Evolutionary conservation across 2,888 invertebrate genomes (phyloP).

Genomic region (Zygogramma bicolorata): DNA sequence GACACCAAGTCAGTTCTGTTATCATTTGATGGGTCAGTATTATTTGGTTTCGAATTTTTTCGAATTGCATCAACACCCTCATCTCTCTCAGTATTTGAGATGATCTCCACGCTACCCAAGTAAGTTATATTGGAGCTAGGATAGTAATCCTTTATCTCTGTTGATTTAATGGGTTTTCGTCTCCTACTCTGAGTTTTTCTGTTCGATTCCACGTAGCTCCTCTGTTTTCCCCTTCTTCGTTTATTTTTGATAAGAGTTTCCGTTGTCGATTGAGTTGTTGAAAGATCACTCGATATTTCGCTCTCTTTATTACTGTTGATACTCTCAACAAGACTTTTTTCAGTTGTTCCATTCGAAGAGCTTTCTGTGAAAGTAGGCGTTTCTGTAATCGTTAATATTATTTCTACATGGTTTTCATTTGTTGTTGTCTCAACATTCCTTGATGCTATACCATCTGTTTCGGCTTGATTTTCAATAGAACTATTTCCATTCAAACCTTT

Average conservation of each 20-base stretch:
- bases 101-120: not conserved
- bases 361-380: constrained; percentile 2
- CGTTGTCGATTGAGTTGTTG: constrained; percentile 23
- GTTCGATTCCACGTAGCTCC: constrained; percentile 12
- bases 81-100: not conserved
- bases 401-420: not conserved
- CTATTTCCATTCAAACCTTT: not conserved
- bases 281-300: constrained; percentile 1
- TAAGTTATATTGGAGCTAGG: not conserved
- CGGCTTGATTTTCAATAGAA: not conserved
- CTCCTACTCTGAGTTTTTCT: constrained; percentile 19
- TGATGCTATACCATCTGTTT: not conserved
- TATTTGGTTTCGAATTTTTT: not conserved
- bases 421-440: not conserved
- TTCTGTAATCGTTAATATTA: constrained; percentile 29
- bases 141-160: not conserved
- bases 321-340: not conserved
- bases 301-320: not conserved
- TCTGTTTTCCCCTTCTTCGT: constrained; percentile 36
- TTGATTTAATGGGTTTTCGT: constrained; percentile 7
- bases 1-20: not conserved
- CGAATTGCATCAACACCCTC: not conserved
- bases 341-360: not conserved
- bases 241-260: constrained; percentile 17
- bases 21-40: not conserved